These are phyloP conservation scores for Phalacrocorax brasilianus DNA, from an alignment of 2,113 vertebrate genomes.

Conservation along the genomic window DNA sequence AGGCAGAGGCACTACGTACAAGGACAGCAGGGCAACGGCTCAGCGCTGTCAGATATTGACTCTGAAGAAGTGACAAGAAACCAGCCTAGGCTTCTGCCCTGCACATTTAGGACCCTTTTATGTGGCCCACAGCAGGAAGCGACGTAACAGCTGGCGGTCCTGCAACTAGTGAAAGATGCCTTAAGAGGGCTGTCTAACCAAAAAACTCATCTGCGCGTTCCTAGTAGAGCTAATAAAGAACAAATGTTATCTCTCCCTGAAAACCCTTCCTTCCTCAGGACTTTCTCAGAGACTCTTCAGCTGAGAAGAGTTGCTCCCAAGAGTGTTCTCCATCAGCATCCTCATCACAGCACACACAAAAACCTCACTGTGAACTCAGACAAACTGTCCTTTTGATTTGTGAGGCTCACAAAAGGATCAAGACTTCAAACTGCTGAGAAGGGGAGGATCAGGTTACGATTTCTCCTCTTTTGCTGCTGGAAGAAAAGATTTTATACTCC, in stretches of 20 bases:
- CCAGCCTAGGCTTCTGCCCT: background rate
- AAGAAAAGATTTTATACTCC: background rate
- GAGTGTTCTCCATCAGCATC: background rate
- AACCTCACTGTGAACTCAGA: background rate
- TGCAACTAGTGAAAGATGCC: conserved; percentile 4
- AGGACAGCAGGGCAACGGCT: background rate
- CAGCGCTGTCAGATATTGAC: rapidly evolving
- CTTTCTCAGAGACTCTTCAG: background rate
- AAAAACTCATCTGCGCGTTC: background rate
- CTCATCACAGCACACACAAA: background rate
- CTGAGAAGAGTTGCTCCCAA: background rate
- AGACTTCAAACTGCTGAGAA: background rate
- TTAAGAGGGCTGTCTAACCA: conserved; percentile 61
- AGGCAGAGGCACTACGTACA: too few relatives aligned
- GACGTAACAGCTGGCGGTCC: background rate
- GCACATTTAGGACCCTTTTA: background rate
- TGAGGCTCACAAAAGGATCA: background rate
- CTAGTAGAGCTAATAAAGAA: background rate
- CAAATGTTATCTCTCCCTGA: background rate
- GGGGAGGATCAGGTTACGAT: background rate
- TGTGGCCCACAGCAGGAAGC: background rate
- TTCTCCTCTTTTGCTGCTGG: background rate
- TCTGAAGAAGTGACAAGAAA: rapidly evolving
- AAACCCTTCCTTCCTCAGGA: background rate
- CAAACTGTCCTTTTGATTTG: background rate